phyloP scores from a whole-genome alignment of 2,797 vertebrate species.

The Cyprinella venusta region DNA sequence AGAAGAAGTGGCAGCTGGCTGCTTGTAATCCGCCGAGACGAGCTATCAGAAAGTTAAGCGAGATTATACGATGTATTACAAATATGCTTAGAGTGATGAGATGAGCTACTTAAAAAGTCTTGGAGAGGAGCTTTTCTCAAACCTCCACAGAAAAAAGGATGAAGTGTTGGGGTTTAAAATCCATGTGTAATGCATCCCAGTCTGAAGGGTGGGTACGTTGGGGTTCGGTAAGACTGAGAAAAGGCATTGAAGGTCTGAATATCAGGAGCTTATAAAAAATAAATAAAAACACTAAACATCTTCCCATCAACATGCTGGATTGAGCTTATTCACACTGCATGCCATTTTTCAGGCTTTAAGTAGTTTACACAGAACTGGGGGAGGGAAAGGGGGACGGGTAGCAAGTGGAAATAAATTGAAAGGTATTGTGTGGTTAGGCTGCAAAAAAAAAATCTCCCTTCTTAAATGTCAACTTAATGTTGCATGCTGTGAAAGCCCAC shows the following conservation, averaged over 20 bases:
- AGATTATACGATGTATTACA: constrained; percentile 63
- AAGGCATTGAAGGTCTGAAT: constrained; percentile 57
- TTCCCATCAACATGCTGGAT: constrained; percentile 46
- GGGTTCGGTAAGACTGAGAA: constrained; percentile 61
- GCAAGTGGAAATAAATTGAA: constrained; percentile 49
- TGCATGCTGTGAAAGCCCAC: constrained; percentile 42
- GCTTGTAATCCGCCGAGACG: constrained; percentile 52
- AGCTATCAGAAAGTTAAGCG: constrained; percentile 62
- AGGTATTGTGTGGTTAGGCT: constrained; percentile 46
- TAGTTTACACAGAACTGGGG: constrained; percentile 40
- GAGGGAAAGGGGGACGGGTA: not conserved
- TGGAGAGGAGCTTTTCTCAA: constrained; percentile 42
- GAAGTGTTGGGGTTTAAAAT: constrained; percentile 42
- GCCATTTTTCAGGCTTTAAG: constrained; percentile 55
- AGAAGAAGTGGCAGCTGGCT: constrained; percentile 27
- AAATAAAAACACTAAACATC: constrained; percentile 35
- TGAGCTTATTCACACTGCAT: constrained; percentile 52
- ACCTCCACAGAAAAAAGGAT: constrained; percentile 35
- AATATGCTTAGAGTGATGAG: constrained; percentile 60
- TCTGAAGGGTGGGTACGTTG: constrained; percentile 39
- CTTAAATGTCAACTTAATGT: constrained; percentile 58
- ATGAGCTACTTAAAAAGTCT: constrained; percentile 62
- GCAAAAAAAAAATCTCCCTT: constrained; percentile 31
- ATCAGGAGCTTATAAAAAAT: constrained; percentile 34
- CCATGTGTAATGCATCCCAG: constrained; percentile 50